Conservation (phyloP, 2,797 vertebrate genomes). For the Rhinoraja longicauda region DNA sequence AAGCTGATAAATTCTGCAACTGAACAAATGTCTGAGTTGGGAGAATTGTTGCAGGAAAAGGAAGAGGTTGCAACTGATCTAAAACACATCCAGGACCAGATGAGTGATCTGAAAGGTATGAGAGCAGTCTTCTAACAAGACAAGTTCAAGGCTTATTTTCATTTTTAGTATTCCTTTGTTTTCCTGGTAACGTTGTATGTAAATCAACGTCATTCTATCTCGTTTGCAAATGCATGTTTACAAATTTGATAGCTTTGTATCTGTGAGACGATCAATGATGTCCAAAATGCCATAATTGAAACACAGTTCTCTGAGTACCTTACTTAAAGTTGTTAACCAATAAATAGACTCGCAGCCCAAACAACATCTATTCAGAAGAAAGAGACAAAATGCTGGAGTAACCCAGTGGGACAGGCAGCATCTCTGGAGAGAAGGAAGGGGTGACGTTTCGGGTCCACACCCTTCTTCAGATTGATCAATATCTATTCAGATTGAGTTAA, state of each 20-base stretch:
- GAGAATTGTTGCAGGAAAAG: constrained; percentile 61
- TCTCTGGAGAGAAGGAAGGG: too few species aligned
- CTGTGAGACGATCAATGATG: neutral
- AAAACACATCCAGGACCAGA: constrained; percentile 7
- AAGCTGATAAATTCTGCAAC: constrained; percentile 50
- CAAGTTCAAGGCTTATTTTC: neutral
- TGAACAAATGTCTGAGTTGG: constrained; percentile 52
- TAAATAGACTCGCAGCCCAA: neutral
- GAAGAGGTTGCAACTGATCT: constrained; percentile 51
- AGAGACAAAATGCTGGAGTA: too few species aligned
- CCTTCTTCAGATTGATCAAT: neutral
- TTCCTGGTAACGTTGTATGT: neutral
- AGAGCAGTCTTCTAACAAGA: neutral
- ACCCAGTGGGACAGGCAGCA: too few species aligned
- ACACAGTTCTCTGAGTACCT: neutral
- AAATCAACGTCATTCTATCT: neutral
- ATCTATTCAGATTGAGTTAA: neutral
- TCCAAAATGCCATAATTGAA: neutral
- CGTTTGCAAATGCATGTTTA: neutral
- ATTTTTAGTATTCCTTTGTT: neutral
- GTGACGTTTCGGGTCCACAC: too few species aligned
- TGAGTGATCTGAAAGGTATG: constrained; percentile 27
- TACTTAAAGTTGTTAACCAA: neutral
- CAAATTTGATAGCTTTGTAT: neutral
- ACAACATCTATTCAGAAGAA: neutral